Conservation (phyloP, 2,888 invertebrate genomes). For the Crematogaster levior region DNA sequence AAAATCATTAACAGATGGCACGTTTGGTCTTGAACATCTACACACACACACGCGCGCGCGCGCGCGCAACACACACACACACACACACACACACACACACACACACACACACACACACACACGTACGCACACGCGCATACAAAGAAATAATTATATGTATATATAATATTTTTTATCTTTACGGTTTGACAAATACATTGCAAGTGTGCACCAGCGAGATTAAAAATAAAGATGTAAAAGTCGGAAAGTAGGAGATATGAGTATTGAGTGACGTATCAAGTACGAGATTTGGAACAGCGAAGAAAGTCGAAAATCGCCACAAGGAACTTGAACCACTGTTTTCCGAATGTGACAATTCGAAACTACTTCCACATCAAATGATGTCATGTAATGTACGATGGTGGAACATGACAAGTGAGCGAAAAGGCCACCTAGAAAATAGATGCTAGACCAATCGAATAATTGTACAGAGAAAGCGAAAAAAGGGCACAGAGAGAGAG, state of each 20-base stretch:
- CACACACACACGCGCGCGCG: no score
- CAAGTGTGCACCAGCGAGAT: not conserved
- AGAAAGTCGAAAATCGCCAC: not conserved
- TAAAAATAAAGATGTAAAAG: not conserved
- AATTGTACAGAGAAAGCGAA: not conserved
- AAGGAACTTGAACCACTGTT: not conserved
- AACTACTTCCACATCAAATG: constrained; percentile 25
- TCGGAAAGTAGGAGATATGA: not conserved
- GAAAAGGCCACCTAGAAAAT: constrained; percentile 20
- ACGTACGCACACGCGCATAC: no score
- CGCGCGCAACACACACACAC: no score
- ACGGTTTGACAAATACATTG: not conserved
- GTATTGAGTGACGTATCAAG: not conserved
- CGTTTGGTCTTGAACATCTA: no score
- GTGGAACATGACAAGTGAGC: not conserved
- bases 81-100: no score
- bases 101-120: no score
- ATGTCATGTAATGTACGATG: not conserved
- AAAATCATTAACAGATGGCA: no score
- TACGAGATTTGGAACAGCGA: not conserved
- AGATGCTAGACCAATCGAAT: constrained; percentile 24
- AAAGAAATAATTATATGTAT: no score
- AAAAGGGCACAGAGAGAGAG: not conserved
- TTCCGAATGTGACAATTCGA: constrained; percentile 34
- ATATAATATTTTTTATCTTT: no score